Base-by-base conservation (phyloP, 2,888 invertebrate genomes). In the Erebia epiphron region DNA sequence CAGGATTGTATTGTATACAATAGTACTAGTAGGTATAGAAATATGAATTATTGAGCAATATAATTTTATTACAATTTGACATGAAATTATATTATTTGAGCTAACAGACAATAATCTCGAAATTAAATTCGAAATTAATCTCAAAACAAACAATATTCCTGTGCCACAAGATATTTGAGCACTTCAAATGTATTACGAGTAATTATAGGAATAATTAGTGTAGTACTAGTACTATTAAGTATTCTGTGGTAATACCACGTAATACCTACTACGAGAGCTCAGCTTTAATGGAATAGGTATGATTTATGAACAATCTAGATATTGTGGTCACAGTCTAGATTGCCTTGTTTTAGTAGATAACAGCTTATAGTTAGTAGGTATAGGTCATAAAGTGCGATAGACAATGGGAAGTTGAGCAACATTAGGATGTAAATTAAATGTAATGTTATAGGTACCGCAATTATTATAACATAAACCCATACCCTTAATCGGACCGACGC, bases 141-240 rank as follows among this genome's bases (percentile, higher is more conserved):
- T n/a, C n/a, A 56, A 68, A 75, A 73, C 71, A 71, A 67, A 73
- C 75, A 67, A 63, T 73, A 69, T 68, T 70, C 68, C 26, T 4
- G 26, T 41, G 50, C 21, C 43, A 46, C 13, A 60, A 60, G 60
- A 60, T 16, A 41, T 60, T 41, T 41, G 14, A 41, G 41, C 41
- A 41, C 41, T 60, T 60, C 60, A 60, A 60, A 60, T 60, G 60
- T 60, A 60, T 60, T 60, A 60, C 60, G 52, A 43, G 41, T 5
- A 14, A 60, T 60, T n/a, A n/a, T 50, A 9, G 26, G 58, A 46
- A 58, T 56, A 46, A 58, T 56, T 50, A 63, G 61, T 35, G 35
- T 35, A 35, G 7, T 35, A 35, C 35, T 7, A 35, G 35, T 35
- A 35, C 35, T 35, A 35, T 35, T 35, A 35, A 35, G 35, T 35